Conservation (phyloP, 2,888 invertebrate genomes). For the Cyclophora albipunctata region DNA sequence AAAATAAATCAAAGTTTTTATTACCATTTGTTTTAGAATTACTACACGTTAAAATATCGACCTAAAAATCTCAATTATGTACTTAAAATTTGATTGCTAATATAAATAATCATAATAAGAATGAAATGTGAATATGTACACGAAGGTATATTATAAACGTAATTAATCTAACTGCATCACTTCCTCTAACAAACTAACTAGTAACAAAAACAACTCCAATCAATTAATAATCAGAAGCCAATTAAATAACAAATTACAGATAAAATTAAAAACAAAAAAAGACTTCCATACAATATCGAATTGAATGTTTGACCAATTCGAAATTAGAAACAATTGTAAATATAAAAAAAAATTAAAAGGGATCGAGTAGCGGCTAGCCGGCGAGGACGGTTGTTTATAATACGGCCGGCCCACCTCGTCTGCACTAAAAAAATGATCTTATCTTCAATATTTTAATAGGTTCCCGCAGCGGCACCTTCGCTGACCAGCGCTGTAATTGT, state of each 20-base stretch:
- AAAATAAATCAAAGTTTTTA: too few species aligned
- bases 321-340: conserved; percentile 72
- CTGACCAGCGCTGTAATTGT: conserved; percentile 62
- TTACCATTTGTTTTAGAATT: too few species aligned
- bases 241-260: conserved; percentile 67
- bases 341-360: conserved; percentile 59
- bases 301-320: conserved; percentile 65
- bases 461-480: conserved; percentile 68
- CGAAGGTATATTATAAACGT: too few species aligned
- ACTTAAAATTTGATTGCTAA: too few species aligned
- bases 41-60: too few species aligned
- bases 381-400: conserved; percentile 59
- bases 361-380: conserved; percentile 51
- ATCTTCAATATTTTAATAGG: conserved; percentile 73
- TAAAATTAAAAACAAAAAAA: conserved; percentile 48
- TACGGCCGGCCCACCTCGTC: conserved; percentile 63
- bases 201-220: conserved; percentile 30
- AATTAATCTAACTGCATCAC: not conserved
- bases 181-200: conserved; percentile 23
- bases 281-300: conserved; percentile 66
- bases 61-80: too few species aligned
- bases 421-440: conserved; percentile 68
- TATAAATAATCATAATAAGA: too few species aligned
- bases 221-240: conserved; percentile 57
- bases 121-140: too few species aligned